These are phyloP conservation scores for Charina bottae DNA, from an alignment of 2,113 vertebrate species.

Conservation along the genomic window DNA sequence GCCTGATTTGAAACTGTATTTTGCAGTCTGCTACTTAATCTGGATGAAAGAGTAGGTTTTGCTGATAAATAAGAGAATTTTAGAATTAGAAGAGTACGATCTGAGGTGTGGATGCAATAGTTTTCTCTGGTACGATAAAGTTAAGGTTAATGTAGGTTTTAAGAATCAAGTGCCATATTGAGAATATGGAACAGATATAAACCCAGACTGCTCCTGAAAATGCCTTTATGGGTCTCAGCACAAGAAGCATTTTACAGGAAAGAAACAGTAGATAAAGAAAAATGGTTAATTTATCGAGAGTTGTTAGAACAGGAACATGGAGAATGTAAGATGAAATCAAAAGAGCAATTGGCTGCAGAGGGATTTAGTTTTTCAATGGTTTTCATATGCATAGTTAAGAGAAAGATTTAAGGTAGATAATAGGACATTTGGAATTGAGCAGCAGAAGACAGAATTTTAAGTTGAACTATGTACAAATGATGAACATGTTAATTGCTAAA, in stretches of 20 bases:
- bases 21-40: background rate
- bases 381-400: background rate
- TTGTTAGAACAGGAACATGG: no score
- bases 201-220: background rate
- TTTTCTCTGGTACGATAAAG: background rate
- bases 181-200: background rate
- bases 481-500: background rate
- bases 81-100: background rate
- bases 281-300: no score
- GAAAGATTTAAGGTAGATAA: background rate
- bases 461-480: background rate
- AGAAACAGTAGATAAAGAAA: no score
- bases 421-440: background rate
- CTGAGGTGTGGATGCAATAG: background rate
- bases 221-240: background rate
- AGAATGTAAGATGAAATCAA: no score
- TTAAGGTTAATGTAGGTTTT: background rate
- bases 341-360: no score
- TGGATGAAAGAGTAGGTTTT: background rate
- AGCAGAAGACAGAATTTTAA: background rate
- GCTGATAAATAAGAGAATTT: background rate
- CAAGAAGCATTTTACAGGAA: background rate
- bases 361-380: background rate
- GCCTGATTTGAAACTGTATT: background rate
- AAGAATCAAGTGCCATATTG: background rate